Evolutionary conservation across 1,140 invertebrate genomes (phyloP).

Genomic region (Portunus trituberculatus): DNA sequence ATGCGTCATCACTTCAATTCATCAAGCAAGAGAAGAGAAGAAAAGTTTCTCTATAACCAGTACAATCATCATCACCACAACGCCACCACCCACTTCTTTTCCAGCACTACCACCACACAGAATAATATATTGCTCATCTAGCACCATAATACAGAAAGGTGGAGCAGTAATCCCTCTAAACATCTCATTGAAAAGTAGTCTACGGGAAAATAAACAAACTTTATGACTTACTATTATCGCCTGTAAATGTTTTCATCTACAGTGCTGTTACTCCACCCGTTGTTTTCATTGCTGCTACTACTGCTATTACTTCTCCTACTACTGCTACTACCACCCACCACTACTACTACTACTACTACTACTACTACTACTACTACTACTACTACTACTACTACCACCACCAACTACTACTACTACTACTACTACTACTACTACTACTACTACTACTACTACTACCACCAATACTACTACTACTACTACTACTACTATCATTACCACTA

Average conservation of each 20-base stretch:
- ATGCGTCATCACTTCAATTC: too few relatives aligned
- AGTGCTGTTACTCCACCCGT: not conserved
- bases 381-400: not conserved
- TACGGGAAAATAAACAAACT: not conserved
- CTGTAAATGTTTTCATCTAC: not conserved
- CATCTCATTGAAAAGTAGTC: not conserved
- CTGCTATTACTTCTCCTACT: not conserved
- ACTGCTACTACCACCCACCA: not conserved
- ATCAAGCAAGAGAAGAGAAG: too few relatives aligned
- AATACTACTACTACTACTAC: not conserved
- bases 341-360: not conserved
- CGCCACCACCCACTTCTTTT: not conserved
- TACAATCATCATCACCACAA: too few relatives aligned
- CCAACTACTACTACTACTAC: not conserved
- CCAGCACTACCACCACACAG: not conserved
- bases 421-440: conserved; percentile 15
- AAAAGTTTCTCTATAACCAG: too few relatives aligned
- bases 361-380: not conserved
- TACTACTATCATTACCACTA: not conserved
- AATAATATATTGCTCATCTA: not conserved
- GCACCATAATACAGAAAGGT: not conserved
- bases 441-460: not conserved
- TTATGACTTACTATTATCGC: not conserved
- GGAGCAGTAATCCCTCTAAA: not conserved
- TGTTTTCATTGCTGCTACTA: not conserved